Percentiles rank a stretch among this genome's conserved stretches.
Evolutionary conservation across 2,113 vertebrate species (phyloP).

Genomic region (Aramus guarauna): DNA sequence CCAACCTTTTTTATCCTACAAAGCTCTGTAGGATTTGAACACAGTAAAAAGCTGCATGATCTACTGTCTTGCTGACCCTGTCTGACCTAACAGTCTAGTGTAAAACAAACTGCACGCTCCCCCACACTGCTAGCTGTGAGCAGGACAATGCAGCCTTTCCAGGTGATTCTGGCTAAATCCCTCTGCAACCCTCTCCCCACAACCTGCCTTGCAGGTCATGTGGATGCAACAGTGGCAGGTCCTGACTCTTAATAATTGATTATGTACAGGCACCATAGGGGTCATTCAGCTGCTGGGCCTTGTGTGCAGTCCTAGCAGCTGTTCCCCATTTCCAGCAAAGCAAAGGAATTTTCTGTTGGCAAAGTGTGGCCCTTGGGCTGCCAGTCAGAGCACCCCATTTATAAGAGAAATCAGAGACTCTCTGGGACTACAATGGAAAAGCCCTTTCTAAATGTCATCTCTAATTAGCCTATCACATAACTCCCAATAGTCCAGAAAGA

Average conservation of each 20-base stretch:
- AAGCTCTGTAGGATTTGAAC: neutral
- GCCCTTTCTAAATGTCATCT: constrained; percentile 20
- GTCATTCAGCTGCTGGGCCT: constrained; percentile 21
- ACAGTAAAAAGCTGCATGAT: neutral
- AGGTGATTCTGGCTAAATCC: constrained; percentile 12
- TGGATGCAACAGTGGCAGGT: neutral
- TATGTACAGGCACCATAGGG: neutral
- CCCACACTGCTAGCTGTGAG: neutral
- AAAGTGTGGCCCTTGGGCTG: neutral
- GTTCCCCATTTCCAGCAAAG: constrained; percentile 41
- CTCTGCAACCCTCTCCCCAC: neutral
- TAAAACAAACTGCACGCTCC: neutral
- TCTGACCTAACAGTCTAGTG: constrained; percentile 4
- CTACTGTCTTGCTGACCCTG: neutral
- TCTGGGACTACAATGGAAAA: neutral
- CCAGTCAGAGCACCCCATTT: neutral
- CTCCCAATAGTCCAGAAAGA: neutral
- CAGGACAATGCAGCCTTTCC: neutral
- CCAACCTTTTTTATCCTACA: neutral
- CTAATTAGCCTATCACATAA: neutral
- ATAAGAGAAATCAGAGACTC: constrained; percentile 9
- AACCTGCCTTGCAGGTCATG: neutral
- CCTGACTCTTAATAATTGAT: constrained; percentile 31
- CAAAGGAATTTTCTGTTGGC: constrained; percentile 41
- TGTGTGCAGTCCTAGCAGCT: neutral